Conservation (phyloP, 1,140 invertebrate species). For the Diorhabda sublineata region DNA sequence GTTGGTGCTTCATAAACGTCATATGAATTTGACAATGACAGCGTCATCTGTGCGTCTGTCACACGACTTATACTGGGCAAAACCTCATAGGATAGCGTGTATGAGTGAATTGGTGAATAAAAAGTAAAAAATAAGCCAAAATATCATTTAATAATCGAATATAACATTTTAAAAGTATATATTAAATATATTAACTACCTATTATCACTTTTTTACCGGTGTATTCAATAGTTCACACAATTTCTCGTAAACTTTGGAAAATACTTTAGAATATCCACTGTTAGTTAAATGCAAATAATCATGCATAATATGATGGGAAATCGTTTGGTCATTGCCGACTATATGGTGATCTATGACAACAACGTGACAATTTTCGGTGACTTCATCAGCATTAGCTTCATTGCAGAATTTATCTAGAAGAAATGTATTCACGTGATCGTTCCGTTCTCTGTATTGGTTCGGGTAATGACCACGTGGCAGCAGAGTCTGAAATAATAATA, state of each 20-base stretch:
- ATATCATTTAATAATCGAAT: no score
- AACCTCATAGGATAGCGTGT: no score
- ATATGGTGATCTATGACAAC: constrained; percentile 56
- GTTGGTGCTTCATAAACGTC: no score
- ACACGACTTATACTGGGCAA: no score
- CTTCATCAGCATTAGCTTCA: constrained; percentile 37
- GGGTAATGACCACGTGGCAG: constrained; percentile 63
- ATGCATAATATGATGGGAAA: constrained; percentile 65
- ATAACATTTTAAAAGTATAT: no score
- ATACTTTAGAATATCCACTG: constrained; percentile 62
- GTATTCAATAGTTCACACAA: constrained; percentile 44
- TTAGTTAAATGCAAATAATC: constrained; percentile 70
- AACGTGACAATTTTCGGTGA: constrained; percentile 45
- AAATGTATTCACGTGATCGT: constrained; percentile 56
- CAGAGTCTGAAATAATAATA: constrained; percentile 52
- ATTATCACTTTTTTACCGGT: constrained; percentile 33
- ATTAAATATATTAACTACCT: no score
- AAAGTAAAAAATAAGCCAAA: no score
- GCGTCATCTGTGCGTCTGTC: no score
- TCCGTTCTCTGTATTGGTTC: constrained; percentile 62
- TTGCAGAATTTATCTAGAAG: constrained; percentile 49
- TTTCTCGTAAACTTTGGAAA: constrained; percentile 58
- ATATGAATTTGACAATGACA: no score
- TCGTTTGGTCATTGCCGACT: constrained; percentile 57
- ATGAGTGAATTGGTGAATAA: no score